Evolutionary conservation across 2,888 invertebrate genomes (phyloP).

Genomic region (Dimorphilus gyrociliatus): DNA sequence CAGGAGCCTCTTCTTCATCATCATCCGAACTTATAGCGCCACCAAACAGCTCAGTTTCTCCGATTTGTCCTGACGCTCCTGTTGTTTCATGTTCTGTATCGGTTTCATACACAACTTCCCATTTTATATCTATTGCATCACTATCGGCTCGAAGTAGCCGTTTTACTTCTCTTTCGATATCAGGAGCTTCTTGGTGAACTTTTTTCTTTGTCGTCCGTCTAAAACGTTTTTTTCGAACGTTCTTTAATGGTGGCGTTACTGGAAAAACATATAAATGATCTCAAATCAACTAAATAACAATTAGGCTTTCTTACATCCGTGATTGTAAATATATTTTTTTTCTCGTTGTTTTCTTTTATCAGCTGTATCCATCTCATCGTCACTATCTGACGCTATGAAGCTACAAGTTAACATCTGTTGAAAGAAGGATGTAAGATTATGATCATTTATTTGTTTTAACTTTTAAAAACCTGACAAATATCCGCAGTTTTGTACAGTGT

Average conservation of each 20-base stretch:
- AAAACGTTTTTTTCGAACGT: slow-evolving; percentile 75
- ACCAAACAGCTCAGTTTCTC: slow-evolving; percentile 82
- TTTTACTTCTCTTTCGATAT: slow-evolving; percentile 94
- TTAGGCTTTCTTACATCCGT: slow-evolving; percentile 49
- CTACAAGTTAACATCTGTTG: slow-evolving; percentile 62
- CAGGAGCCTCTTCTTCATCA: slow-evolving; percentile 49
- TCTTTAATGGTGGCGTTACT: slow-evolving; percentile 83
- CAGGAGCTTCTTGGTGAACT: slow-evolving; percentile 78
- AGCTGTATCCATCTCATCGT: slow-evolving; percentile 23
- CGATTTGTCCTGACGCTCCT: too few relatives aligned
- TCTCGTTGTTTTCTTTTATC: slow-evolving; percentile 41
- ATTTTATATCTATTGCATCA: slow-evolving; percentile 50
- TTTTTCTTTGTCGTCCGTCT: slow-evolving; percentile 90
- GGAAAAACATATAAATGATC: slow-evolving; percentile 7
- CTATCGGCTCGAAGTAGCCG: slow-evolving; percentile 70
- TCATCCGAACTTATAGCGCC: slow-evolving; percentile 71
- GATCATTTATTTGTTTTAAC: too few relatives aligned
- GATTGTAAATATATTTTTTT: slow-evolving; percentile 81
- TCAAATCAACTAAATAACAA: background rate
- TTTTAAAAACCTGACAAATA: slow-evolving; percentile 49
- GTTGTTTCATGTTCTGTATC: too few relatives aligned
- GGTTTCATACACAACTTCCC: slow-evolving; percentile 29
- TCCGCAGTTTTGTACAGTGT: slow-evolving; percentile 96
- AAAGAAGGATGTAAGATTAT: too few relatives aligned
- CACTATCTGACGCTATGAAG: too few relatives aligned